phyloP scores from a whole-genome alignment of 2,113 vertebrate genomes.

The Phalacrocorax carbo region DNA sequence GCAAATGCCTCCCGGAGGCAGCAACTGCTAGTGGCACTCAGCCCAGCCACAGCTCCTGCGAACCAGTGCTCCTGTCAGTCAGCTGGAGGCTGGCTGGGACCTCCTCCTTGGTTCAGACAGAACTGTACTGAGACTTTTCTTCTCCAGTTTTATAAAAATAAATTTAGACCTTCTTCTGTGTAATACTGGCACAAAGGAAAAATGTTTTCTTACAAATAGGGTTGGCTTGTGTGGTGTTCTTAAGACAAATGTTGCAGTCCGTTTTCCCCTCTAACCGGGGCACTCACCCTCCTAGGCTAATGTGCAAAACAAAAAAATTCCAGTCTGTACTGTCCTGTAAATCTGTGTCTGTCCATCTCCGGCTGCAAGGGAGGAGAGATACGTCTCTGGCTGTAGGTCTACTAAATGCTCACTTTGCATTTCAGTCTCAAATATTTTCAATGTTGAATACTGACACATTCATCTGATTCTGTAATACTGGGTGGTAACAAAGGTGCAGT shows the following conservation, averaged over 20 bases:
- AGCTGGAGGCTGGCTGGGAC: background rate
- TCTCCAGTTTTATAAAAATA: constrained; percentile 53
- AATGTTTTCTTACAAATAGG: background rate
- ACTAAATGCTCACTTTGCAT: background rate
- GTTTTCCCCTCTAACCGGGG: constrained; percentile 39
- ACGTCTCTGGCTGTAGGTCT: background rate
- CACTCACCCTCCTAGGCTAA: constrained; percentile 18
- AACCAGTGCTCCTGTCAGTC: background rate
- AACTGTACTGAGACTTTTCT: background rate
- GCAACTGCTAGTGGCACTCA: background rate
- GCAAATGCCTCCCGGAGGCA: background rate
- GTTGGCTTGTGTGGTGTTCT: background rate
- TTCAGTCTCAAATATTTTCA: background rate
- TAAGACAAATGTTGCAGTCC: background rate
- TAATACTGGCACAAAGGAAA: constrained; percentile 70
- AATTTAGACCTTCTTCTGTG: background rate
- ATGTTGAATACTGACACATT: background rate
- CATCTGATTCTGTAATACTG: background rate
- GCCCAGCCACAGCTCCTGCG: background rate
- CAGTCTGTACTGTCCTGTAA: constrained; percentile 5
- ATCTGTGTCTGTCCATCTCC: background rate
- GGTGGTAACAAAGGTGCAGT: background rate
- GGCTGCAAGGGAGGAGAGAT: background rate
- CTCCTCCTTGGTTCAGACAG: background rate
- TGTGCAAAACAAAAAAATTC: constrained; percentile 67